Evolutionary conservation across 1,140 invertebrate species (phyloP), one percentile per base, ranked within the genome.

Genomic region (Diorhabda elongata): DNA sequence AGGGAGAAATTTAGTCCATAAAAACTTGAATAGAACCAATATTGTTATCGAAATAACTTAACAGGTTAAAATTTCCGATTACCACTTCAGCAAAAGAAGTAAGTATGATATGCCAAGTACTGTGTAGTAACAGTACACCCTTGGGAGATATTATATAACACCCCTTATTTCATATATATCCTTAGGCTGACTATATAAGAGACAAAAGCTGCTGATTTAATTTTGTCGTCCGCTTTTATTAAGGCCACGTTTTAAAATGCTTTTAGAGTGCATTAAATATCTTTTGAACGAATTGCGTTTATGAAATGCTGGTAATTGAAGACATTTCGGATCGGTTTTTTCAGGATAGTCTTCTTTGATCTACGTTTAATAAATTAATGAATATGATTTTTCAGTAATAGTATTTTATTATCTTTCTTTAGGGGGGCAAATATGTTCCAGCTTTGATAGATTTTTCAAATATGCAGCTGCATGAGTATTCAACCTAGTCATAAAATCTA

Each of bases 191-290:
- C 47, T 8, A 52, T 52, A n/a, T 26, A 56, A 64, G n/a, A 44
- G 47, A n/a, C 62, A 64, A 58, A 61, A 58, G 65, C 65, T 42
- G 52, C 60, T 42, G 45, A 70, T 66, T 67, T 70, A 63, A 64
- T 70, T 70, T 67, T 67, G 69, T 70, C 69, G 66, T 67, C 67
- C 67, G 57, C 60, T 26, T 63, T 70, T 70, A 70, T 70, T 70
- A 70, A 64, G 42, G 61, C 65, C 44, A 56, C 44, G 61, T 67
- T 67, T 70, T 63, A 64, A 57, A 67, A 67, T 62, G 69, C 69
- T 70, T 70, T 70, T 67, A 70, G 65, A 61, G 65, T 45, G 58
- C 69, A 70, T 70, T 70, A 70, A 70, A 67, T 26, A 44, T 43
- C 26, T 64, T 58, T 63, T 26, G 59, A 43, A 61, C 42, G 42